phyloP scores from a whole-genome alignment of 2,113 vertebrate species.

The Phrynosoma blainvillii region DNA sequence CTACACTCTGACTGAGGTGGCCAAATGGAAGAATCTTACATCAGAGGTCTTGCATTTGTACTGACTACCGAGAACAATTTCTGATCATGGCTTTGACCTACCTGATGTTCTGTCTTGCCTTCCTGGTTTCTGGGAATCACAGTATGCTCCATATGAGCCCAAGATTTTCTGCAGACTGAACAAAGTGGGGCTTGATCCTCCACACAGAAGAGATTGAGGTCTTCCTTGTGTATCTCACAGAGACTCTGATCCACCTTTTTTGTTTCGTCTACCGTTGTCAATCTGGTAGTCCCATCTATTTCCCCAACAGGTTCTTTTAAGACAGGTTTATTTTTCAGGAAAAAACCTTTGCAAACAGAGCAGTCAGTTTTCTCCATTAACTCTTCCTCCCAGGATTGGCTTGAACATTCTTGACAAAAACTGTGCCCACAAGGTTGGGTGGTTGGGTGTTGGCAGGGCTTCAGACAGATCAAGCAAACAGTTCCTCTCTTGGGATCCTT shows the following conservation, averaged over 20 bases:
- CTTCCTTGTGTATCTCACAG: constrained; percentile 6
- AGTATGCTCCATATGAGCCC: background rate
- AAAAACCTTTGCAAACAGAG: background rate
- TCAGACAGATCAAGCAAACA: background rate
- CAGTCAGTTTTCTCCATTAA: background rate
- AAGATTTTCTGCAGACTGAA: background rate
- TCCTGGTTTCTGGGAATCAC: background rate
- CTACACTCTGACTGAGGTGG: background rate
- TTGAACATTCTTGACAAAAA: background rate
- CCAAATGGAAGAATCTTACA: background rate
- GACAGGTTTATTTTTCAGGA: background rate
- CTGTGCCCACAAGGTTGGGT: background rate
- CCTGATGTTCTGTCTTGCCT: background rate
- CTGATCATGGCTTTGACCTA: background rate
- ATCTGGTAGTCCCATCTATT: background rate
- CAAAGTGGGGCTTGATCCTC: constrained; percentile 11
- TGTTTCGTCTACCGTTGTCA: background rate
- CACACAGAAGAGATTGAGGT: background rate
- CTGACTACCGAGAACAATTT: background rate
- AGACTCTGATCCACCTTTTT: background rate
- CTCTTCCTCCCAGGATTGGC: background rate
- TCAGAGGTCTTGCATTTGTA: background rate
- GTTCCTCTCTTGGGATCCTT: background rate
- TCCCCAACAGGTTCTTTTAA: background rate
- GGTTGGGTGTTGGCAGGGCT: background rate